A percentile compares a stretch with the other conserved stretches of the same genome.
Conservation (phyloP, 1,140 invertebrate species). For the Parasteatoda tepidariorum region DNA sequence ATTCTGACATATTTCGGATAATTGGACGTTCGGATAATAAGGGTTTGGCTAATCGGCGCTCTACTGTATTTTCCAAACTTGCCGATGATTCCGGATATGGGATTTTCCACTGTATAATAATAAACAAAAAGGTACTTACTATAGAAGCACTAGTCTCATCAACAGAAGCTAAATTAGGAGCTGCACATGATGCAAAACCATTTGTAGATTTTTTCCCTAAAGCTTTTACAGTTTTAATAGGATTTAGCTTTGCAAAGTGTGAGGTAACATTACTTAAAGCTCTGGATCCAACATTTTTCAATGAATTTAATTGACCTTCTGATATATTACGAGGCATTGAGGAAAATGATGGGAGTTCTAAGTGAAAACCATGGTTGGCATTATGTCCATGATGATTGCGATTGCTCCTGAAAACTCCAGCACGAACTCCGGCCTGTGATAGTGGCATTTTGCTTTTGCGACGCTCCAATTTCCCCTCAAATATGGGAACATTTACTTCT, state of each 20-base stretch:
- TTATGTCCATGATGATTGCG: slow-evolving; percentile 41
- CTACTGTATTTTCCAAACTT: no score
- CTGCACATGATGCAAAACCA: slow-evolving; percentile 69
- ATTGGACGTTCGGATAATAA: no score
- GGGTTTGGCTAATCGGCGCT: no score
- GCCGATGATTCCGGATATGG: no score
- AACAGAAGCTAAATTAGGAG: slow-evolving; percentile 66
- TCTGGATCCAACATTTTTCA: slow-evolving; percentile 80
- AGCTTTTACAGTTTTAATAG: slow-evolving; percentile 73
- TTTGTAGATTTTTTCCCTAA: slow-evolving; percentile 65
- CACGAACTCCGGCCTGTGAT: slow-evolving; percentile 64
- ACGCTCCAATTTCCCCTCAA: slow-evolving; percentile 76
- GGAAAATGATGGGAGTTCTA: slow-evolving; percentile 73
- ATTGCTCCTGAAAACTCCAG: slow-evolving; percentile 66
- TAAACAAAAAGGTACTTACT: no score
- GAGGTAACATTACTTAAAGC: slow-evolving; percentile 85
- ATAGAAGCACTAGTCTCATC: slow-evolving; percentile 33
- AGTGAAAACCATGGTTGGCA: slow-evolving; percentile 63
- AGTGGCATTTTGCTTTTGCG: slow-evolving; percentile 78
- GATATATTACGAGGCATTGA: slow-evolving; percentile 76
- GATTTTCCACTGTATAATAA: no score
- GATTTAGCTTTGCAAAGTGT: slow-evolving; percentile 84
- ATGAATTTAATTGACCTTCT: slow-evolving; percentile 74
- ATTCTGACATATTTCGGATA: no score
- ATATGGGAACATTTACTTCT: slow-evolving; percentile 65